phyloP scores from a whole-genome alignment of 2,797 vertebrate species.

The Eospalax fontanierii region DNA sequence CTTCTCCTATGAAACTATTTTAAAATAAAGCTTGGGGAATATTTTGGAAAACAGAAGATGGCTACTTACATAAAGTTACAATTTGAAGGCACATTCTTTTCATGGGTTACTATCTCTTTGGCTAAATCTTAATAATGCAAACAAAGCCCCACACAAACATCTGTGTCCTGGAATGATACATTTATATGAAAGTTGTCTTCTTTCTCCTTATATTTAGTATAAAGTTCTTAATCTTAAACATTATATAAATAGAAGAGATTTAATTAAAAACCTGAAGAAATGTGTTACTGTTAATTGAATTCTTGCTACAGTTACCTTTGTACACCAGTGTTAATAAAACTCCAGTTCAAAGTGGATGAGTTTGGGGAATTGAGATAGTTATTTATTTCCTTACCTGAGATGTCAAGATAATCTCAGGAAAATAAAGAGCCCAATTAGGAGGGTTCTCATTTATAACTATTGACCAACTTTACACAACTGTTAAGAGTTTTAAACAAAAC shows the following conservation, averaged over 20 bases:
- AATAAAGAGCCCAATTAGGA: slow-evolving; percentile 67
- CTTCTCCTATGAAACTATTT: slow-evolving; percentile 17
- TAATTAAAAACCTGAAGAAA: slow-evolving; percentile 90
- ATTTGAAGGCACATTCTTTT: background rate
- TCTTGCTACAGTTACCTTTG: slow-evolving; percentile 89
- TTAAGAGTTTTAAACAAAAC: slow-evolving; percentile 64
- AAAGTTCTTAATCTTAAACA: slow-evolving; percentile 88
- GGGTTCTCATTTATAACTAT: slow-evolving; percentile 69
- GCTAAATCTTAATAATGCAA: background rate
- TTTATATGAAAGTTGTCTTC: slow-evolving; percentile 78
- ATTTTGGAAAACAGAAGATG: slow-evolving; percentile 15
- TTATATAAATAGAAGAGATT: slow-evolving; percentile 88
- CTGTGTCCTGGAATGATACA: slow-evolving; percentile 61
- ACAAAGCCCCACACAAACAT: background rate
- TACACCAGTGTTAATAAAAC: slow-evolving; percentile 90
- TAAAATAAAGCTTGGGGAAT: slow-evolving; percentile 32
- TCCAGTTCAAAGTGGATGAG: slow-evolving; percentile 88
- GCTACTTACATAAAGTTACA: slow-evolving; percentile 15
- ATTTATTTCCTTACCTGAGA: slow-evolving; percentile 86
- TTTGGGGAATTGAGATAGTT: slow-evolving; percentile 85
- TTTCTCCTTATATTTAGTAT: slow-evolving; percentile 73
- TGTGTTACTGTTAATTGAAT: slow-evolving; percentile 90
- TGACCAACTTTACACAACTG: slow-evolving; percentile 70
- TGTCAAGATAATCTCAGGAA: slow-evolving; percentile 70
- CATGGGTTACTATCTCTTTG: background rate